These are phyloP conservation scores for Arrhopalites spinosus DNA, from an alignment of 2,888 invertebrate species.

Conservation along the genomic window DNA sequence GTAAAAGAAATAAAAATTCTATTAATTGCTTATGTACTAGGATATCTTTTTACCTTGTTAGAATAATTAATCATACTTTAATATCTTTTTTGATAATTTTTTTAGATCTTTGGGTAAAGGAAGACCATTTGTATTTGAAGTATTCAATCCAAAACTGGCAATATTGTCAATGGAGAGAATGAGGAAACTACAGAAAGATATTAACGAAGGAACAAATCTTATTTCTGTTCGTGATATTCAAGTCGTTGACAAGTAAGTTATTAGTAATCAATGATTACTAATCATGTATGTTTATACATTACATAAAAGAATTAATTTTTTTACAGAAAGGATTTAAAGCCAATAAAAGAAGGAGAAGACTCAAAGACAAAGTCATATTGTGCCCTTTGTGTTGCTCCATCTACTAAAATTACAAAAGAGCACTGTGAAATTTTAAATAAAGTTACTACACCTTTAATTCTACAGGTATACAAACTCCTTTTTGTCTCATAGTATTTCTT, in stretches of 20 bases:
- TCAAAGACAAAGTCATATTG: slow-evolving; percentile 85
- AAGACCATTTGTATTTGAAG: slow-evolving; percentile 89
- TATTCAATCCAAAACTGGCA: slow-evolving; percentile 69
- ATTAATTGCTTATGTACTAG: neutral
- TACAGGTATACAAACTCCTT: slow-evolving; percentile 59
- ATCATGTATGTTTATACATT: too few relatives aligned
- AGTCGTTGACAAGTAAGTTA: slow-evolving; percentile 65
- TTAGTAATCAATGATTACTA: neutral
- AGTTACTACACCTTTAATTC: slow-evolving; percentile 65
- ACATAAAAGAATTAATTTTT: too few relatives aligned
- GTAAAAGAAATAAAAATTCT: slow-evolving; percentile 18
- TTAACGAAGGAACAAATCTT: slow-evolving; percentile 65
- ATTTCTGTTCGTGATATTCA: slow-evolving; percentile 70
- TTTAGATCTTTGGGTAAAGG: slow-evolving; percentile 82
- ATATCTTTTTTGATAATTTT: neutral
- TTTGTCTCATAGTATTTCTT: too few relatives aligned
- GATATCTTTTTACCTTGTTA: neutral
- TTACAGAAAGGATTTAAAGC: slow-evolving; percentile 69
- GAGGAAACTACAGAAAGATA: slow-evolving; percentile 64
- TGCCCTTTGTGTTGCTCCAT: slow-evolving; percentile 70
- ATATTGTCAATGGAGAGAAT: slow-evolving; percentile 64
- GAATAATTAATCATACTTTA: neutral
- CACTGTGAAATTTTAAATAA: slow-evolving; percentile 60
- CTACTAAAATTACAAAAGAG: slow-evolving; percentile 60
- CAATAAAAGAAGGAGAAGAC: slow-evolving; percentile 85